These are phyloP conservation scores for Leptothorax acervorum DNA, from an alignment of 2,888 invertebrate genomes.

Conservation along the genomic window DNA sequence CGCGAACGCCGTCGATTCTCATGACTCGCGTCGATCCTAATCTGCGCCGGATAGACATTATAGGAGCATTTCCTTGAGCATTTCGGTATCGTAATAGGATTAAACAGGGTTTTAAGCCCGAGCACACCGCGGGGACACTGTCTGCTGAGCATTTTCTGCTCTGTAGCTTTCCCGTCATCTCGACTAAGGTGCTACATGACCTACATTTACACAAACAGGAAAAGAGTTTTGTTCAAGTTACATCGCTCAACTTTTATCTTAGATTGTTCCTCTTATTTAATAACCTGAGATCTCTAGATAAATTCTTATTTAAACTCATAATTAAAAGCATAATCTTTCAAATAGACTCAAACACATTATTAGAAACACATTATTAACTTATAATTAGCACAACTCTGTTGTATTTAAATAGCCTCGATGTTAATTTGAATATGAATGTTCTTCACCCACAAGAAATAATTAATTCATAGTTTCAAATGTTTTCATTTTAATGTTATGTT, in stretches of 20 bases:
- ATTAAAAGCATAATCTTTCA: not conserved
- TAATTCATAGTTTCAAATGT: not conserved
- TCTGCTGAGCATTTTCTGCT: constrained; percentile 32
- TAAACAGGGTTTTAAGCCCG: constrained; percentile 37
- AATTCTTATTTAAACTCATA: not conserved
- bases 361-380: not conserved
- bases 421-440: not conserved
- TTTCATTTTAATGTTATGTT: not conserved
- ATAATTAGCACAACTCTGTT: not conserved
- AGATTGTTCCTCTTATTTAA: not conserved
- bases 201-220: not conserved
- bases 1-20: constrained; percentile 43
- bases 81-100: constrained; percentile 59
- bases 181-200: not conserved
- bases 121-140: constrained; percentile 16
- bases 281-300: not conserved
- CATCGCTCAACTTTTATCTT: not conserved
- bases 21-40: constrained; percentile 46
- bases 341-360: not conserved
- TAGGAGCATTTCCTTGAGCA: constrained; percentile 46
- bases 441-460: no score
- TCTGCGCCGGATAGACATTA: constrained; percentile 39
- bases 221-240: not conserved
- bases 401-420: not conserved
- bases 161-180: not conserved